These are phyloP conservation scores for Cyprinodon diabolis DNA, from an alignment of 2,797 vertebrate species.

Conservation along the genomic window DNA sequence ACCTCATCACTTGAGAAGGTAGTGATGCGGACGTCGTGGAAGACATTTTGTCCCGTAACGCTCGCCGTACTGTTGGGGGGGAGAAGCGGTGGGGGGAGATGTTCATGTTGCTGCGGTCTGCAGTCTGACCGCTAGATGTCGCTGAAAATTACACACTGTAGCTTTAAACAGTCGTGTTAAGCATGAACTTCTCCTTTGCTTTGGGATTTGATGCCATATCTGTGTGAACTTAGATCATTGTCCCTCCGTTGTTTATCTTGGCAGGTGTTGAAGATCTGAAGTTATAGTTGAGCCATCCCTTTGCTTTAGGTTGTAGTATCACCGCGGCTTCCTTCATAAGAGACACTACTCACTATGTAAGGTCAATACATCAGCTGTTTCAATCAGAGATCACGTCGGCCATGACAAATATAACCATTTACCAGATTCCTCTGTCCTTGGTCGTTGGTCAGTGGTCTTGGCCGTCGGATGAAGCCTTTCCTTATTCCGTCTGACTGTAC, in stretches of 20 bases:
- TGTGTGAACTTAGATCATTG: neutral
- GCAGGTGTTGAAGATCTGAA: neutral
- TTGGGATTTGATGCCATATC: neutral
- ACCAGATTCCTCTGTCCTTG: too few species aligned
- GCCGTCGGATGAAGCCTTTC: constrained; percentile 31
- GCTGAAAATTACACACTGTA: too few species aligned
- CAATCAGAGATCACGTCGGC: constrained; percentile 3
- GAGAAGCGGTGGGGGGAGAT: too few species aligned
- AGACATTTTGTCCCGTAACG: too few species aligned
- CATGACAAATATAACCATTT: neutral
- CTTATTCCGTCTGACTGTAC: constrained; percentile 14
- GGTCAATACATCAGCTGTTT: constrained; percentile 9
- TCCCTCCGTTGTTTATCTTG: constrained; percentile 1
- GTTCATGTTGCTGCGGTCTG: too few species aligned
- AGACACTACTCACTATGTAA: constrained; percentile 33
- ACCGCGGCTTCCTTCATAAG: neutral
- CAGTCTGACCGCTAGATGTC: too few species aligned
- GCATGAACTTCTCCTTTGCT: too few species aligned
- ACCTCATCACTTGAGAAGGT: too few species aligned
- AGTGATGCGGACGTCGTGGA: too few species aligned
- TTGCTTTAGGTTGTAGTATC: neutral
- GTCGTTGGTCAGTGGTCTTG: constrained; percentile 9
- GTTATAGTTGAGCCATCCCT: neutral
- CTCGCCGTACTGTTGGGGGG: too few species aligned
- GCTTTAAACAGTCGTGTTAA: neutral